These are phyloP conservation scores for Eledona agricola DNA, from an alignment of 2,888 invertebrate species.

Conservation along the genomic window DNA sequence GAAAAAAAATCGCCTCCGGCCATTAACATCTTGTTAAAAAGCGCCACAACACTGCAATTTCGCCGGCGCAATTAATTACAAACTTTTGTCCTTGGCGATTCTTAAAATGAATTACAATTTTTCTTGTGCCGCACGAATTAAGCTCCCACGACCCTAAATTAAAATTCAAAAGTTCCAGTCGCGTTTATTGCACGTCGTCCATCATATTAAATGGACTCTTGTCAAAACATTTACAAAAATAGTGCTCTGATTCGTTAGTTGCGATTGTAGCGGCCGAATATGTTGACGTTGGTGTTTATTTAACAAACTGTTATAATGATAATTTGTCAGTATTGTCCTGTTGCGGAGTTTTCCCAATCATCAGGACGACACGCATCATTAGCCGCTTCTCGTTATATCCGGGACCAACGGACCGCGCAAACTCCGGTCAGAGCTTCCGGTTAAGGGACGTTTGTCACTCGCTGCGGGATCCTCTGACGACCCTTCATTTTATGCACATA, in stretches of 20 bases:
- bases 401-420: slow-evolving; percentile 53
- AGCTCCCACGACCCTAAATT: too few species aligned
- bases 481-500: slow-evolving; percentile 54
- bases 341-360: slow-evolving; percentile 45
- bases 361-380: slow-evolving; percentile 49
- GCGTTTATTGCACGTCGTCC: too few species aligned
- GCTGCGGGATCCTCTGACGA: slow-evolving; percentile 52
- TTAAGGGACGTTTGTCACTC: slow-evolving; percentile 56
- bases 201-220: too few species aligned
- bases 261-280: slow-evolving; percentile 19
- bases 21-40: slow-evolving; percentile 8
- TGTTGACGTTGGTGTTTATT: slow-evolving; percentile 27
- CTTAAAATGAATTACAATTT: slow-evolving; percentile 24
- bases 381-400: slow-evolving; percentile 53
- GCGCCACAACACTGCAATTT: slow-evolving; percentile 8
- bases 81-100: slow-evolving; percentile 13
- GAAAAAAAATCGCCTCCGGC: slow-evolving; percentile 7
- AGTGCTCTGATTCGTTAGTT: slow-evolving; percentile 19
- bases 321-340: slow-evolving; percentile 33
- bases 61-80: slow-evolving; percentile 9
- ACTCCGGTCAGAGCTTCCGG: slow-evolving; percentile 55
- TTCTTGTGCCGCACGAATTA: not conserved
- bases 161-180: too few species aligned
- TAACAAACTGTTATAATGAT: slow-evolving; percentile 28
- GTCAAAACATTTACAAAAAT: too few species aligned